Evolutionary conservation across 2,113 vertebrate genomes (phyloP), one percentile per base, ranked within the genome.

Genomic region (Mesoclemmys tuberculata): DNA sequence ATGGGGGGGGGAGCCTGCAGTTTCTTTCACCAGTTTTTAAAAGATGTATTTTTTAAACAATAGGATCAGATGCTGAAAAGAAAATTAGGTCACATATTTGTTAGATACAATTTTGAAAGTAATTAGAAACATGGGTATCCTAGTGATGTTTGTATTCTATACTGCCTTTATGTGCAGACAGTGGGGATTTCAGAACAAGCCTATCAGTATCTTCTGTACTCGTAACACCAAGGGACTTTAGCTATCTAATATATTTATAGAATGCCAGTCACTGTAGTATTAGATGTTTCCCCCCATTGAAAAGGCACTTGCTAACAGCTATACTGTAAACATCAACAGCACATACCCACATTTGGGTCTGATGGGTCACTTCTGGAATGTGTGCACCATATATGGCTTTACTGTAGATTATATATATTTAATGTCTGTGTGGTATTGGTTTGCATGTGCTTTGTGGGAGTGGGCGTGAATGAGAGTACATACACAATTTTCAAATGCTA

Each of bases 11-110:
- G 8, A 46, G 46, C 82, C 90, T 29, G 87, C 80, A 2, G 0
- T 84, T 77, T 77, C 87, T 92, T 94, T 87, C 80, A 85, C 92
- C 79, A 88, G 83, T 74, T 94, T 49, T 92, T 92, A 82, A 96
- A 95, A 96, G 84, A 93, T 87, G 84, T 94, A 92, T 90, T 94
- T 96, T 91, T 91, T 71, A 92, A 96, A 94, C 92, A 97, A 93
- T 78, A 94, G 90, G 80, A 92, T 96, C 85, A 94, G 94, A 91
- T 89, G 80, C 56, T 94, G 85, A 83, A 93, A 83, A 93, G 82
- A 97, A 96, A 97, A 97, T 92, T 95, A 96, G 95, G 95, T 97
- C 95, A 86, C 96, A 92, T 95, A 95, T 96, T 95, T 85, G 77
- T 89, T 86, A 96, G 95, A 94, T 91, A 91, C 64, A 94, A 95